phyloP scores from a whole-genome alignment of 64 coral and sea anemone genomes.

The Porites australiensis region DNA sequence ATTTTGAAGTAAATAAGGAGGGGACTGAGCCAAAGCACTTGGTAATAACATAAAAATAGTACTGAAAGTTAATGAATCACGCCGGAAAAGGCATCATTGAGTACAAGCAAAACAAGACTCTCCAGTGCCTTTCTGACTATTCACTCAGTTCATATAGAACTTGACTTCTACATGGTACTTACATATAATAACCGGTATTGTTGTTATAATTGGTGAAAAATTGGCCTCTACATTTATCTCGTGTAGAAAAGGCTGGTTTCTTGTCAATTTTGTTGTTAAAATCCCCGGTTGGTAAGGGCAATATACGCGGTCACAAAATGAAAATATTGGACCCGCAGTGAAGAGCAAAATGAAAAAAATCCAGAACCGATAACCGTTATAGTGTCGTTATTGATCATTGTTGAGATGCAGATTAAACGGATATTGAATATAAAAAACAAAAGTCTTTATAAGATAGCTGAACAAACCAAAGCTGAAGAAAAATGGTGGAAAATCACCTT shows the following conservation, averaged over 20 bases:
- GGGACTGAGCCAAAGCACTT: no score
- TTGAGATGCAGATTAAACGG: not conserved
- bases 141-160: no score
- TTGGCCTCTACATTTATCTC: no score
- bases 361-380: not conserved
- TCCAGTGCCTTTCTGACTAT: no score
- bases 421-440: not conserved
- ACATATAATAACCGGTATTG: no score
- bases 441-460: not conserved
- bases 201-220: no score
- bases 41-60: no score
- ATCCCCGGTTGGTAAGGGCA: not conserved
- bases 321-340: conserved; percentile 4
- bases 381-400: not conserved
- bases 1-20: no score
- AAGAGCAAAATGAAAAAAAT: not conserved
- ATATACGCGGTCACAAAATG: not conserved
- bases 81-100: no score
- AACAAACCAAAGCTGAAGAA: not conserved
- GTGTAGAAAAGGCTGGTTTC: not conserved
- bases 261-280: not conserved
- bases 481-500: not conserved
- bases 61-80: no score
- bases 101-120: no score
- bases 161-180: no score